Conservation (phyloP, 2,888 invertebrate genomes). For the Macrosoma leucophasiata region DNA sequence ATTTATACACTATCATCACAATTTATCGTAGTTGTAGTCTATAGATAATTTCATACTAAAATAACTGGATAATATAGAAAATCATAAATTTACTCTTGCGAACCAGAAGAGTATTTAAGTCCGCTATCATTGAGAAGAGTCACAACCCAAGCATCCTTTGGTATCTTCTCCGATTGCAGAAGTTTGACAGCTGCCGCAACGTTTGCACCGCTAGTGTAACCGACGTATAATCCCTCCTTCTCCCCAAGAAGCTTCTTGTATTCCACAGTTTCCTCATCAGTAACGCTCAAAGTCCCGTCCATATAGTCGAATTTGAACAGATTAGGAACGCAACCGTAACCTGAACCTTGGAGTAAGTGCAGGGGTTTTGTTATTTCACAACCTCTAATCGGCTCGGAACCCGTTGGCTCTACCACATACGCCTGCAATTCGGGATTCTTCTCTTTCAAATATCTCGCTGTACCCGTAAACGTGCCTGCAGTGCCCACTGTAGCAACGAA, state of each 20-base stretch:
- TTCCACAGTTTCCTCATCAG: conserved; percentile 53
- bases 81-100: too few species aligned
- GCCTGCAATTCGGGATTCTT: conserved; percentile 47
- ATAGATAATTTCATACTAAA: too few species aligned
- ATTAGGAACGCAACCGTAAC: conserved; percentile 59
- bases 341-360: conserved; percentile 63
- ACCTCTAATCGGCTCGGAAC: conserved; percentile 60
- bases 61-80: too few species aligned
- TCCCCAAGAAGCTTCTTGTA: conserved; percentile 53
- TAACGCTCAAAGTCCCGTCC: conserved; percentile 55
- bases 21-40: too few species aligned
- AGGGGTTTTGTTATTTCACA: conserved; percentile 56
- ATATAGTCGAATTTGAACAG: conserved; percentile 54
- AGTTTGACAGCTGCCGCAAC: conserved; percentile 62
- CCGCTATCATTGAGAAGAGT: conserved; percentile 58
- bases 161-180: conserved; percentile 50
- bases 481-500: conserved; percentile 63
- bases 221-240: conserved; percentile 62
- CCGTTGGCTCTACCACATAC: conserved; percentile 58
- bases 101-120: conserved; percentile 58
- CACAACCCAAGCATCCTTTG: conserved; percentile 59
- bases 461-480: conserved; percentile 59
- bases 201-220: conserved; percentile 65
- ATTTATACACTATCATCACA: too few species aligned
- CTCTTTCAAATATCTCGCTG: conserved; percentile 57